These are phyloP conservation scores for Protobothrops mucrosquamatus DNA, from an alignment of 2,113 vertebrate genomes.

Conservation along the genomic window DNA sequence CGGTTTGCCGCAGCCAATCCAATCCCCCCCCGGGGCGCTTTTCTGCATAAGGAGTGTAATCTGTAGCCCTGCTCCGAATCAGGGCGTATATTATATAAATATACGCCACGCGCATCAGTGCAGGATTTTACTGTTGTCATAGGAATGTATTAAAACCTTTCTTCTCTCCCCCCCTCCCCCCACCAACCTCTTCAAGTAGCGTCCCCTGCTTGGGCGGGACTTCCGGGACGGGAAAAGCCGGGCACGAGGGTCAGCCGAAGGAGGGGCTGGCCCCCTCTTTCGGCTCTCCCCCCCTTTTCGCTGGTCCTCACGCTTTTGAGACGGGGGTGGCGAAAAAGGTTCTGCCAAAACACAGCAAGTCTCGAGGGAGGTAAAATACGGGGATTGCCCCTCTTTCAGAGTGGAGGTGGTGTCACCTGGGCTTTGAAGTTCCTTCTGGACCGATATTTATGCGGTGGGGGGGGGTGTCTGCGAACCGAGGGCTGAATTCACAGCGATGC, in stretches of 20 bases:
- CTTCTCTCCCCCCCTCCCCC: no score
- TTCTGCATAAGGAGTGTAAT: neutral
- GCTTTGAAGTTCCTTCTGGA: constrained; percentile 60
- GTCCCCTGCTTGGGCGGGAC: constrained; percentile 71
- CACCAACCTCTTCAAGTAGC: constrained; percentile 64
- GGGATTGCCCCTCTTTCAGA: constrained; percentile 53
- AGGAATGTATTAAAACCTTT: constrained; percentile 76
- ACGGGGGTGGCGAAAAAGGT: constrained; percentile 29
- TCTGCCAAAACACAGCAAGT: constrained; percentile 34
- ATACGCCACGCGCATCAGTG: constrained; percentile 81
- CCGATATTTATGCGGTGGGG: constrained; percentile 66
- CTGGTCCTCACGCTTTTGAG: constrained; percentile 40
- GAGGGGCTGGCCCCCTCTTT: constrained; percentile 90
- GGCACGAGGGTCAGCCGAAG: constrained; percentile 41
- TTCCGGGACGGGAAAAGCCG: constrained; percentile 69
- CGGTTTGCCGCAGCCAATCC: neutral
- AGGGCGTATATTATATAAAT: constrained; percentile 69
- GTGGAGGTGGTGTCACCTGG: constrained; percentile 46
- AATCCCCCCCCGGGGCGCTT: neutral
- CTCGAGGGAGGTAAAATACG: constrained; percentile 29
- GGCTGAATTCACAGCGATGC: constrained; percentile 63
- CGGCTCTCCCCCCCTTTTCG: neutral
- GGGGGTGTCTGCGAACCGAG: constrained; percentile 54
- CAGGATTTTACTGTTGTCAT: constrained; percentile 99
- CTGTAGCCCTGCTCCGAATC: constrained; percentile 67